A percentile compares a stretch with the other conserved stretches of the same genome.
phyloP scores from a whole-genome alignment of 1,140 invertebrate genomes.

The Myzus persicae region DNA sequence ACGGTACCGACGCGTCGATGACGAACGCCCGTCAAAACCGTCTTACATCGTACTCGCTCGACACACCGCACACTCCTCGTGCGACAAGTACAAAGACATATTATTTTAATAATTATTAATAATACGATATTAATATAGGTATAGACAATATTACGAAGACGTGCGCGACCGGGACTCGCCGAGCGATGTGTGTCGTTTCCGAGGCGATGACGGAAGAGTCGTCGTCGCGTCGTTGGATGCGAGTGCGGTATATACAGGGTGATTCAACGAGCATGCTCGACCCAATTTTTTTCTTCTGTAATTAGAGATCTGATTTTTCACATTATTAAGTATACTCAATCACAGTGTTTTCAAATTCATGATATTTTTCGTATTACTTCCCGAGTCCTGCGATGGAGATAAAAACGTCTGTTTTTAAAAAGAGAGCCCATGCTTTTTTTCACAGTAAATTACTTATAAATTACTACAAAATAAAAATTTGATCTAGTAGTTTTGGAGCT shows the following conservation, averaged over 20 bases:
- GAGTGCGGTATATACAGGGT: not conserved
- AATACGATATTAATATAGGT: not conserved
- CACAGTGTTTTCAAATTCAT: not conserved
- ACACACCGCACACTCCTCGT: not conserved
- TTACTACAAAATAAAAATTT: not conserved
- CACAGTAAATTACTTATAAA: not conserved
- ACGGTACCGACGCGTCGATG: not conserved
- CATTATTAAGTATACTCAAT: not conserved
- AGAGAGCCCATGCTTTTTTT: not conserved
- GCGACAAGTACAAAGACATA: not conserved
- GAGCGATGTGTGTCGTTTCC: not conserved
- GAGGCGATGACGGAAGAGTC: not conserved
- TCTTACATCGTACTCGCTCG: not conserved
- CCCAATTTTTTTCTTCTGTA: not conserved
- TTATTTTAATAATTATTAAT: slow-evolving; percentile 9
- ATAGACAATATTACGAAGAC: not conserved
- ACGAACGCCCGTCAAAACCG: not conserved
- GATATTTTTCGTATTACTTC: not conserved
- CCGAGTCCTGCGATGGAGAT: not conserved
- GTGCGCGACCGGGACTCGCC: not conserved
- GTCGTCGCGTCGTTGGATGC: not conserved
- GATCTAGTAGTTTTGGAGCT: not conserved
- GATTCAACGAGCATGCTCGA: not conserved
- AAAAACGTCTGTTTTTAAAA: not conserved
- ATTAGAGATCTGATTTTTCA: not conserved